phyloP scores from a whole-genome alignment of 2,797 vertebrate species.

The Neosilurus hyrtlii region DNA sequence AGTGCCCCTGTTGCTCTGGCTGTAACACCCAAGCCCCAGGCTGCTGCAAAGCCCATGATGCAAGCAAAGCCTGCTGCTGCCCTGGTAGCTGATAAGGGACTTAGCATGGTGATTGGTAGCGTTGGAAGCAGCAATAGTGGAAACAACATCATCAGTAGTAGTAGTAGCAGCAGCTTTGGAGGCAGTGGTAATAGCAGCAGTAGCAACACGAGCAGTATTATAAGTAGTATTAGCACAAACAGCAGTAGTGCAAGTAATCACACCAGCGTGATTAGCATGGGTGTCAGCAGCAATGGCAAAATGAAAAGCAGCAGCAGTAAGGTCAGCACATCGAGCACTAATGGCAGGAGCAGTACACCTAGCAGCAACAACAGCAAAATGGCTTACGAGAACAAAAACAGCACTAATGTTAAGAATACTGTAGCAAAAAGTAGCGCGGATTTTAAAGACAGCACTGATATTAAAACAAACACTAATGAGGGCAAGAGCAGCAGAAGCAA shows the following conservation, averaged over 20 bases:
- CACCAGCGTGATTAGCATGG: constrained; percentile 54
- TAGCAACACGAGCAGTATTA: constrained; percentile 51
- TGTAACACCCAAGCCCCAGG: constrained; percentile 81
- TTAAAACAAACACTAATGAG: constrained; percentile 42
- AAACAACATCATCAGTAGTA: constrained; percentile 70
- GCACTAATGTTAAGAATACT: constrained; percentile 50
- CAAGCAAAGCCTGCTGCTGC: constrained; percentile 75
- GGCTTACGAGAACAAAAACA: constrained; percentile 42
- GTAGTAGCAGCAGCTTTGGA: constrained; percentile 66
- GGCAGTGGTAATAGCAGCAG: constrained; percentile 40
- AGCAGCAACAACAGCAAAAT: constrained; percentile 42
- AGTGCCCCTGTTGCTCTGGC: constrained; percentile 84
- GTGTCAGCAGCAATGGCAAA: constrained; percentile 67
- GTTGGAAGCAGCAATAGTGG: constrained; percentile 74
- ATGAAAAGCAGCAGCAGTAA: constrained; percentile 54
- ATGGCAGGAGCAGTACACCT: constrained; percentile 54
- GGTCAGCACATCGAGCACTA: constrained; percentile 41
- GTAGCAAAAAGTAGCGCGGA: constrained; percentile 51
- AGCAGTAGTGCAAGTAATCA: constrained; percentile 56
- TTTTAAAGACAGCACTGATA: constrained; percentile 52
- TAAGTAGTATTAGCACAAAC: constrained; percentile 36
- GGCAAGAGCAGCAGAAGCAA: constrained; percentile 50
- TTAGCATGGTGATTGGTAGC: constrained; percentile 72
- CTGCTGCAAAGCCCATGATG: constrained; percentile 74
- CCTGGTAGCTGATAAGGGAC: constrained; percentile 75